Conservation (phyloP, 2,797 vertebrate genomes). For the Nyctalus aviator region DNA sequence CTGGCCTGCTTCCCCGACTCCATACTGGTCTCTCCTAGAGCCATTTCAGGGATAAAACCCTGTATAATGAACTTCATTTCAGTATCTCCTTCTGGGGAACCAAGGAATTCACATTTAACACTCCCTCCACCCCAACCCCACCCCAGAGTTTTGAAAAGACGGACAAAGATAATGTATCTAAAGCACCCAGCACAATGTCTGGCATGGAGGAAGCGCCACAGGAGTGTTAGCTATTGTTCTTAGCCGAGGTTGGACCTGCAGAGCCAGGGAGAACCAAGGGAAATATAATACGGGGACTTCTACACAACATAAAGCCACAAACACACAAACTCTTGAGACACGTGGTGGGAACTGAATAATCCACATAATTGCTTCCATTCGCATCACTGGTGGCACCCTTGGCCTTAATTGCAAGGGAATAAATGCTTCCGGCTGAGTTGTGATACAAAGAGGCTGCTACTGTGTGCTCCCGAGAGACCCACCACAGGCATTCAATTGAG, state of each 20-base stretch:
- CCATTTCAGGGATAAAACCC: background rate
- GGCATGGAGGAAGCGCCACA: fast-evolving
- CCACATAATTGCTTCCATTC: conserved; percentile 50
- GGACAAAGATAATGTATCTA: too few relatives aligned
- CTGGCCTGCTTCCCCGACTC: background rate
- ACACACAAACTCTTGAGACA: conserved; percentile 52
- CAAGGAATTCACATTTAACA: background rate
- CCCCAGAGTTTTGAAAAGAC: background rate
- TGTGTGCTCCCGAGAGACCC: conserved; percentile 69
- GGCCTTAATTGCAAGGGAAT: conserved; percentile 82
- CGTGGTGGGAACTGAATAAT: background rate
- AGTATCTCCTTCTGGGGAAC: background rate
- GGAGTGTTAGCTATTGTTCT: background rate
- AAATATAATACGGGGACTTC: background rate
- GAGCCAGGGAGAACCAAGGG: background rate
- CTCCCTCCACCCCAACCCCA: background rate
- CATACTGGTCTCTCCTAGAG: background rate
- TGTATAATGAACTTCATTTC: background rate
- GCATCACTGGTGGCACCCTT: conserved; percentile 38
- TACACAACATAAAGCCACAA: background rate
- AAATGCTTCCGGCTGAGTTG: conserved; percentile 80
- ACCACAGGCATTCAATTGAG: conserved; percentile 73
- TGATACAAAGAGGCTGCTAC: conserved; percentile 81
- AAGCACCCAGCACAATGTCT: background rate
- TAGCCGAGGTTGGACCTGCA: background rate